Evolutionary conservation across 2,113 vertebrate species (phyloP).

Genomic region (Talpa occidentalis): DNA sequence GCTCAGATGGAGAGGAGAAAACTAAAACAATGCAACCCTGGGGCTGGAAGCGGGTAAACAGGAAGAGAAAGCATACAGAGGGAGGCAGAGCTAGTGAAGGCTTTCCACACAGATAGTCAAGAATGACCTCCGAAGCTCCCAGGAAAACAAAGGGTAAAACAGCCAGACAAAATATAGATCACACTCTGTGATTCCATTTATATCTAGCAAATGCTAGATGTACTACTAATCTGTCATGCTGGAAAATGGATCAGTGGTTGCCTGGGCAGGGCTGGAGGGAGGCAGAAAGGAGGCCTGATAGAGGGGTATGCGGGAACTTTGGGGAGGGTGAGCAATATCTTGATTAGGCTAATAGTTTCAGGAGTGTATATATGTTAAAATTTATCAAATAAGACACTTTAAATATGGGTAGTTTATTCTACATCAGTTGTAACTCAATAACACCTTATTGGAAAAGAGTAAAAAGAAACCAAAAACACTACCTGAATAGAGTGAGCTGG

Average conservation of each 20-base stretch:
- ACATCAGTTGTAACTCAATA: not conserved
- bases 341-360: not conserved
- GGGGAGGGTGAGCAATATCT: not conserved
- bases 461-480: not conserved
- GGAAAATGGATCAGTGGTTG: not conserved
- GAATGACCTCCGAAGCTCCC: not conserved
- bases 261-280: not conserved
- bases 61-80: not conserved
- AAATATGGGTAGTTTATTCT: not conserved
- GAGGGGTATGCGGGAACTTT: no score
- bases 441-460: not conserved
- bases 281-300: no score
- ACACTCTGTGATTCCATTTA: not conserved
- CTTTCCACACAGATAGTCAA: not conserved
- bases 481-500: accelerated
- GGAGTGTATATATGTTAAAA: not conserved
- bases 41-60: not conserved
- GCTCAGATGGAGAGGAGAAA: not conserved
- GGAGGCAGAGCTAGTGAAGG: not conserved
- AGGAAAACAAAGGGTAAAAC: not conserved
- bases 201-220: not conserved
- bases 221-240: not conserved
- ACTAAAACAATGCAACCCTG: not conserved
- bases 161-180: not conserved
- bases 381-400: not conserved